phyloP scores from a whole-genome alignment of 2,888 invertebrate species.

The Acleris emargana region DNA sequence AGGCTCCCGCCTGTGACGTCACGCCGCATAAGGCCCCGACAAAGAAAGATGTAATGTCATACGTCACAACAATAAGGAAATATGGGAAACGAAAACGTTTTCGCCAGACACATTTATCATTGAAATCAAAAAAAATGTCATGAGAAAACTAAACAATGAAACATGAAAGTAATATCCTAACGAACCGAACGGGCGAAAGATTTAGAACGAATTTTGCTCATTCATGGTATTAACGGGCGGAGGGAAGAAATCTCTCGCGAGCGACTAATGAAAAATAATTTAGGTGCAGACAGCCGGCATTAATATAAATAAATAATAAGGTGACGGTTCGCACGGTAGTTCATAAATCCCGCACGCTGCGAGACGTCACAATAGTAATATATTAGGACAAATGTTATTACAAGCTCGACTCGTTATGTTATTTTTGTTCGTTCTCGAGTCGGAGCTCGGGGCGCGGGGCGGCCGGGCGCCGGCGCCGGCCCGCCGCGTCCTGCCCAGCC shows the following conservation, averaged over 20 bases:
- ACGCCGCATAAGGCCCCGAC: conserved; percentile 32
- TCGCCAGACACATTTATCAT: conserved; percentile 28
- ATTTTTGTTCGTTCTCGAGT: conserved; percentile 72
- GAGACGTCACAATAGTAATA: conserved; percentile 79
- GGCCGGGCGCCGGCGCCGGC: not conserved
- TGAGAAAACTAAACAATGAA: conserved; percentile 35
- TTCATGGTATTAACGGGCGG: conserved; percentile 56
- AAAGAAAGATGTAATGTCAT: conserved; percentile 33
- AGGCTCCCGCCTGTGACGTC: conserved; percentile 28
- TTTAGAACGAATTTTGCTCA: conserved; percentile 50
- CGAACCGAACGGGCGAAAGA: conserved; percentile 32
- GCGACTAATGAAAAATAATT: conserved; percentile 74
- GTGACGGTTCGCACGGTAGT: conserved; percentile 74
- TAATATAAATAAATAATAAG: conserved; percentile 78
- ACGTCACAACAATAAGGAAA: conserved; percentile 35
- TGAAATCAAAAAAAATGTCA: conserved; percentile 31
- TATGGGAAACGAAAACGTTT: conserved; percentile 27
- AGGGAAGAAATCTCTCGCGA: conserved; percentile 45
- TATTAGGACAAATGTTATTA: conserved; percentile 82
- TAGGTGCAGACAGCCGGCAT: conserved; percentile 68
- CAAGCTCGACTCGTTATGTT: conserved; percentile 78
- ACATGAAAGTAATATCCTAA: conserved; percentile 37
- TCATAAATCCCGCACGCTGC: conserved; percentile 72
- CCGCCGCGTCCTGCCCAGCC: not conserved
- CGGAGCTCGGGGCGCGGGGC: conserved; percentile 41